These are phyloP conservation scores for Chrysopa pallens DNA, from an alignment of 1,140 invertebrate species.

Conservation along the genomic window DNA sequence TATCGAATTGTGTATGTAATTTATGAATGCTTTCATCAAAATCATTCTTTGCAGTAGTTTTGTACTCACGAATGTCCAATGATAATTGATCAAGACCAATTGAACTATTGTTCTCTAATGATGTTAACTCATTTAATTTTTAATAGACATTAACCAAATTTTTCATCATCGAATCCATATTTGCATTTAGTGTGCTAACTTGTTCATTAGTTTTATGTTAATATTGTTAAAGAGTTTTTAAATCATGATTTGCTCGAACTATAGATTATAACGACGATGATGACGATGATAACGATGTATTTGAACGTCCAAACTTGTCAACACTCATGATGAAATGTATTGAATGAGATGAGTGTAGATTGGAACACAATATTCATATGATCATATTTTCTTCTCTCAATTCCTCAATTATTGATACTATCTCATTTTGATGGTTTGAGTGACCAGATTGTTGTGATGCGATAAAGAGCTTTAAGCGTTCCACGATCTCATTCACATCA, in stretches of 20 bases:
- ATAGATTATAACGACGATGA: too few species aligned
- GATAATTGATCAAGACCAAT: neutral
- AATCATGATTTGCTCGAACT: neutral
- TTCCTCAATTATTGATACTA: slow-evolving; percentile 20
- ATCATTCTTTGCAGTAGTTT: too few species aligned
- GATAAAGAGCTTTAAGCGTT: slow-evolving; percentile 15
- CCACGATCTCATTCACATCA: slow-evolving; percentile 19
- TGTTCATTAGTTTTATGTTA: neutral
- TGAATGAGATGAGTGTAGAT: too few species aligned
- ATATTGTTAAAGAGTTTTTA: neutral
- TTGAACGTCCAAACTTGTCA: slow-evolving; percentile 8
- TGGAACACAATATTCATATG: slow-evolving; percentile 3
- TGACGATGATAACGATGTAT: neutral
- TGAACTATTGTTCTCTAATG: neutral
- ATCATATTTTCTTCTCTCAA: slow-evolving; percentile 12
- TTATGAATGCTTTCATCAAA: too few species aligned
- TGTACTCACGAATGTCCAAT: too few species aligned
- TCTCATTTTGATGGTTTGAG: slow-evolving; percentile 18
- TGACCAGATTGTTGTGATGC: slow-evolving; percentile 17
- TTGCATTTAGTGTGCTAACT: neutral
- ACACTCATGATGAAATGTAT: slow-evolving; percentile 5
- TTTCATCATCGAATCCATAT: neutral
- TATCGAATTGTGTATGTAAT: too few species aligned
- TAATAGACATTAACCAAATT: neutral
- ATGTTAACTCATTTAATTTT: neutral